Percentiles rank a stretch among this genome's conserved stretches.
These are phyloP conservation scores for Bolinopsis microptera DNA, from an alignment of 37 sponge, comb jelly and placozoan species.

Conservation along the genomic window DNA sequence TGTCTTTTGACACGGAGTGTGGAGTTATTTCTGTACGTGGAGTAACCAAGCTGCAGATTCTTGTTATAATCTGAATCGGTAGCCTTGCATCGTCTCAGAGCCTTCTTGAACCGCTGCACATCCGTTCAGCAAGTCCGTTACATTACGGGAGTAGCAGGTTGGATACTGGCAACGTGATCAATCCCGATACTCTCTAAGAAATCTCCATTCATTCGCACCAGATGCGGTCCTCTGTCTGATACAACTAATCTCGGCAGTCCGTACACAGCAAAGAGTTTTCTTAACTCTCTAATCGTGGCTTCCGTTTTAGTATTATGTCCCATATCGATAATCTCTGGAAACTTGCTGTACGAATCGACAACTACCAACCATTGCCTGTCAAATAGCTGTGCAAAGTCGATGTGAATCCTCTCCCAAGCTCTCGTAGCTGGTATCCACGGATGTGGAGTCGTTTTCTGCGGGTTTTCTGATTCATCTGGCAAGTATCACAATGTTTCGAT, in stretches of 20 bases:
- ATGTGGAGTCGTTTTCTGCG: not conserved
- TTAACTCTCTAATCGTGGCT: not conserved
- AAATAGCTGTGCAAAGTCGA: not conserved
- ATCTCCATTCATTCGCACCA: no score
- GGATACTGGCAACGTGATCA: no score
- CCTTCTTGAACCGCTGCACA: no score
- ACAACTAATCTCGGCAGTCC: not conserved
- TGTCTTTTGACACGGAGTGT: no score
- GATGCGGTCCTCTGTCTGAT: not conserved
- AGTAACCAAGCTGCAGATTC: no score
- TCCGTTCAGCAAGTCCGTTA: no score
- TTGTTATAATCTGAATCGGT: no score
- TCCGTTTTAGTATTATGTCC: not conserved
- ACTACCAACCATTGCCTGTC: not conserved
- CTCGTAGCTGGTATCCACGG: not conserved
- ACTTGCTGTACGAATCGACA: not conserved
- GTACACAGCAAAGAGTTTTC: not conserved
- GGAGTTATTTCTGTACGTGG: no score
- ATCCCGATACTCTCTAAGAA: no score
- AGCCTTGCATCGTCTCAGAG: no score
- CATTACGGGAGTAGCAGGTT: no score
- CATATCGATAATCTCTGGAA: not conserved
- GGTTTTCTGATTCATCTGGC: not conserved
- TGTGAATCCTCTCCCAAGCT: constrained; percentile 2
- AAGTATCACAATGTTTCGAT: not conserved